Conservation (phyloP, 2,113 vertebrate genomes). For the Lepus timidus region DNA sequence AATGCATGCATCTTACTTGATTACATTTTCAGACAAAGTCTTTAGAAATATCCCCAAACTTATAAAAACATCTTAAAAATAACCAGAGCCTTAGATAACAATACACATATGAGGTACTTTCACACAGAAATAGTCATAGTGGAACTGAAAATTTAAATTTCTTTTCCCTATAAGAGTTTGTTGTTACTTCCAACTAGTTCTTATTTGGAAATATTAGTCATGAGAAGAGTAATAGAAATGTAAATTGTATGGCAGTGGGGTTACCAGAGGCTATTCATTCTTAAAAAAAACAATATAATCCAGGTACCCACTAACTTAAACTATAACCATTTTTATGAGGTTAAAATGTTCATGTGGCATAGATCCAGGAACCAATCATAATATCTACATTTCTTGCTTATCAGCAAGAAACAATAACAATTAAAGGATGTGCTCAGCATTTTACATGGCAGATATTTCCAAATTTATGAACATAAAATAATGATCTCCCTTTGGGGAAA, state of each 20-base stretch:
- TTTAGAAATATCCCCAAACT: too few relatives aligned
- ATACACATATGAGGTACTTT: too few relatives aligned
- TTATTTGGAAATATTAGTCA: constrained; percentile 67
- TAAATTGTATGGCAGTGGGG: constrained; percentile 69
- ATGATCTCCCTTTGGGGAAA: constrained; percentile 78
- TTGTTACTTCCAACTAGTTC: constrained; percentile 63
- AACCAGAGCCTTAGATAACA: too few relatives aligned
- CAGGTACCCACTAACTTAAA: constrained; percentile 72
- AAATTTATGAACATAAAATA: constrained; percentile 78
- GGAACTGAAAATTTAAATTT: constrained; percentile 44
- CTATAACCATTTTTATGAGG: constrained; percentile 69
- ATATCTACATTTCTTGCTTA: constrained; percentile 43
- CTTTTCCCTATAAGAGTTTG: background rate
- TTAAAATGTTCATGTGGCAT: constrained; percentile 76
- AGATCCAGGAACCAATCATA: constrained; percentile 68
- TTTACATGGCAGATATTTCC: constrained; percentile 74
- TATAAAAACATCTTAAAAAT: too few relatives aligned
- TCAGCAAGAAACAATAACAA: constrained; percentile 65
- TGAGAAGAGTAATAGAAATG: constrained; percentile 73
- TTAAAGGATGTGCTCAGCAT: constrained; percentile 72
- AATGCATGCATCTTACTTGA: too few relatives aligned
- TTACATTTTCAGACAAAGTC: too few relatives aligned
- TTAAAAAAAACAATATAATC: constrained; percentile 71
- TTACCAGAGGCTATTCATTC: constrained; percentile 64
- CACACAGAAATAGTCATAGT: constrained; percentile 44